A percentile compares a stretch with the other conserved stretches of the same genome.
Evolutionary conservation across 2,797 vertebrate species (phyloP).

Genomic region (Anguilla pacifica): DNA sequence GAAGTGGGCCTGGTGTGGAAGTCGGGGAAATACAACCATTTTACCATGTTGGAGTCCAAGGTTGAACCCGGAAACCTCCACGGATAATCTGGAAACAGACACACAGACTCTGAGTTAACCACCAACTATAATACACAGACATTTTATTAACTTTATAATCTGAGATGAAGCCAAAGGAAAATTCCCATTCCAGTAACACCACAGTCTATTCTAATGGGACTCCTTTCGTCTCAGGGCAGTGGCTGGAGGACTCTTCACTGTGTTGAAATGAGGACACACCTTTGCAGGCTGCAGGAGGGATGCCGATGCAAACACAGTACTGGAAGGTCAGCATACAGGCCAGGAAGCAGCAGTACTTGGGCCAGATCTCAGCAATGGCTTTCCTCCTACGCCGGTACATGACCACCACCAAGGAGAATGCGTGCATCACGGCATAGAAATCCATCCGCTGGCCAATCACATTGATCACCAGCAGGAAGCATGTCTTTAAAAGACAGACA

Average conservation of each 20-base stretch:
- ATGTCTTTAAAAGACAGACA: constrained; percentile 74
- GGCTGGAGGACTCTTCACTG: constrained; percentile 26
- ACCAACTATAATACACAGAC: neutral
- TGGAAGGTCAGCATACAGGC: constrained; percentile 91
- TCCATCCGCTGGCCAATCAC: constrained; percentile 98
- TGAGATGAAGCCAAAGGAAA: no score
- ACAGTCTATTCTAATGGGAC: neutral
- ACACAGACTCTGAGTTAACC: neutral
- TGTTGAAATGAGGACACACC: constrained; percentile 69
- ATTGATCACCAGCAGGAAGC: constrained; percentile 92
- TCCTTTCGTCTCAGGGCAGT: neutral
- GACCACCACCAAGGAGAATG: constrained; percentile 85
- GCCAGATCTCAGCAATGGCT: constrained; percentile 97
- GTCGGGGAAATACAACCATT: constrained; percentile 96
- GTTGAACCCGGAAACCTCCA: constrained; percentile 83
- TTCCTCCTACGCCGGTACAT: constrained; percentile 92
- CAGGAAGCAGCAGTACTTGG: constrained; percentile 96
- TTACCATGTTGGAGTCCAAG: constrained; percentile 89
- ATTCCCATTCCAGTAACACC: neutral
- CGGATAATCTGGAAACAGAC: constrained; percentile 84
- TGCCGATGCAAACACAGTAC: constrained; percentile 94
- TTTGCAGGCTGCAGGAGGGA: constrained; percentile 92
- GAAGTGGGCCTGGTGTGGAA: constrained; percentile 85
- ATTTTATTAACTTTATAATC: neutral
- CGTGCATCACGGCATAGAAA: constrained; percentile 95